These are phyloP conservation scores for Crocidura indochinensis DNA, from an alignment of 2,797 vertebrate species.

Conservation along the genomic window DNA sequence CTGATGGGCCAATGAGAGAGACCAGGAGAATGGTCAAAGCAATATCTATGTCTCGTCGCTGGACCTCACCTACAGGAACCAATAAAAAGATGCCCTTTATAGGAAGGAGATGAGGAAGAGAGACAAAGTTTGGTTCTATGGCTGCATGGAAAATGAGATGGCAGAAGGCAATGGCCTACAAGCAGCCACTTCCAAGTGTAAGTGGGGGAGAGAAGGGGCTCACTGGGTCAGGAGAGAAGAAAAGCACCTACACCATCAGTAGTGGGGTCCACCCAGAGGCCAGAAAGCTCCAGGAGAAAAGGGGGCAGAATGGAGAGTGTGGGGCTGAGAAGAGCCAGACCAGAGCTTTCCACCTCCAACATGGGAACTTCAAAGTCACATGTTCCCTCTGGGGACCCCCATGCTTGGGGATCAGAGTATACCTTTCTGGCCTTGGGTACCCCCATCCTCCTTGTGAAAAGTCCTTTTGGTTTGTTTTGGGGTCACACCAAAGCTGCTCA, in stretches of 20 bases:
- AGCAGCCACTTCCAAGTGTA: not conserved
- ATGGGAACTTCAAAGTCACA: not conserved
- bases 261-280: accelerated
- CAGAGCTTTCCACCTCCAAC: not conserved
- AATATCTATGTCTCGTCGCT: not conserved
- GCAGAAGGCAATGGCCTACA: too few relatives aligned
- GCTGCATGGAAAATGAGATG: too few relatives aligned
- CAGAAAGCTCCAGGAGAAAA: not conserved
- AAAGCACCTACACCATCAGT: not conserved
- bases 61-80: not conserved
- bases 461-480: too few relatives aligned
- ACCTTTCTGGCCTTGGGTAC: not conserved
- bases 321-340: not conserved
- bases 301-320: not conserved
- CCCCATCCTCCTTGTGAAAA: not conserved
- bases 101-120: not conserved
- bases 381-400: not conserved
- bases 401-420: not conserved
- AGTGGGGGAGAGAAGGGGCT: not conserved
- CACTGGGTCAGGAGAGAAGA: not conserved
- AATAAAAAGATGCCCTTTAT: not conserved
- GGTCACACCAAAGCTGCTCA: not conserved
- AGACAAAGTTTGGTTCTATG: not conserved
- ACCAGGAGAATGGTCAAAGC: not conserved
- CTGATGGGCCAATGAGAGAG: not conserved